Evolutionary conservation across 2,797 vertebrate species (phyloP), one percentile per base, ranked within the genome.

Genomic region (Cryptoprocta ferox): DNA sequence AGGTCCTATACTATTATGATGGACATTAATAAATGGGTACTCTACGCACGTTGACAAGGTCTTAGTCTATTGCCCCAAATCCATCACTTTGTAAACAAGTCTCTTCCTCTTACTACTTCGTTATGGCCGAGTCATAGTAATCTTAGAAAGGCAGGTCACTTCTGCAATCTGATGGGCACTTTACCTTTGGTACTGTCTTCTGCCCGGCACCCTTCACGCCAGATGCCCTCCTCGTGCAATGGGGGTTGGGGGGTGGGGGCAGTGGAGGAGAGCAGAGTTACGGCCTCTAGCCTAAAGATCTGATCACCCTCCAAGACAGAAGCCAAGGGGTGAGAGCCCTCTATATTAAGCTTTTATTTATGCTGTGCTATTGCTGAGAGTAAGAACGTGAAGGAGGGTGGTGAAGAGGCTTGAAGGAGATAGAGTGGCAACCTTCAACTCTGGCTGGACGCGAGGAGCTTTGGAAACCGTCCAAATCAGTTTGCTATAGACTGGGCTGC

Each of bases 1-100:
- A 95, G 66, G 35, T 92, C 32, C 71, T 95, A 6, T 78, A n/a
- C 70, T 94, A 75, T 94, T 82, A 84, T 84, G 70, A 93, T 84
- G 45, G 82, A 45, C 61, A 16, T 88, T 96, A 94, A 97, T 94
- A 95, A 95, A 94, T 66, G 66, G 19, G 11, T 80, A 35, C 5
- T 19, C 53, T 88, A 39, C 14, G 85, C 71, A 82, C 75, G 6
- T 79, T 97, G 89, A 76, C 63, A 48, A 42, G 45, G 13, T 84
- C 76, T 70, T 86, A 32, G 73, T 76, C 70, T 84, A 61, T 87
- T 91, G 65, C 35, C 87, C 92, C 50, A 73, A 75, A 94, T 80
- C n/a, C 28, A 66, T 96, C 26, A 61, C 56, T 35, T 89, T 81
- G 16, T 66, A 93, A 91, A 96, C 28, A 94, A 78, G 4, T 85